Base-by-base conservation (phyloP, 2,113 vertebrate genomes). In the Solenodon paradoxus region DNA sequence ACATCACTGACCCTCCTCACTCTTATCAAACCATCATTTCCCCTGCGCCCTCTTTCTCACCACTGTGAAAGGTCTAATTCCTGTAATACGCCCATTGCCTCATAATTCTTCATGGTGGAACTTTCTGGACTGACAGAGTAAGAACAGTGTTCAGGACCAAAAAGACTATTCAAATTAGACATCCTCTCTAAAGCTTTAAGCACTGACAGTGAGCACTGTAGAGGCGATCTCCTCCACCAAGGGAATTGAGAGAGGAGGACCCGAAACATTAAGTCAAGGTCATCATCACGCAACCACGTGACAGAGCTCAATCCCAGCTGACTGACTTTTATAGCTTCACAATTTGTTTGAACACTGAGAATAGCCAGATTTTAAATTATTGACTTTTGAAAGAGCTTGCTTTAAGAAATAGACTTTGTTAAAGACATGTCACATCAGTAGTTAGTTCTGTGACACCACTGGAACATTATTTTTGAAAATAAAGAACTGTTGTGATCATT, bases 381-480 rank as follows among this genome's bases (percentile, higher is more conserved):
- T 68, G 32, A 93, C 24, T 87, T 87, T 69, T 59, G 82, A 81
- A 66, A 93, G 42, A 26, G 45, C 78, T 78, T 32, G 13, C 35
- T 91, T 94, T 28, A 26, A 10, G 35, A 42, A 40, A 40, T n/a
- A 77, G 53, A n/a, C n/a, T n/a, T n/a, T n/a, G n/a, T n/a, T n/a
- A 84, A 38, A 8, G 30, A 68, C 26, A 10, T 49, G 40, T 80
- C 74, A 91, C 96, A 83, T 49, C 24, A 92, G 9, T 66, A 75
- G 84, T 96, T 93, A 90, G 38, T 80, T 72, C 15, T 88, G 89
- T 87, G 64, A 89, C 38, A 91, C 28, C 72, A 11, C 20, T 71
- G 35, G 75, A 92, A 20, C 47, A 81, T 89, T 81, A 35, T 84
- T 87, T 92, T 87, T 93, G 59, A 90, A 96, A 69, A 78, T 5